Percentiles rank a stretch among this genome's conserved stretches.
Evolutionary conservation across 2,888 invertebrate species (phyloP).

Genomic region (Napeogenes sylphis): DNA sequence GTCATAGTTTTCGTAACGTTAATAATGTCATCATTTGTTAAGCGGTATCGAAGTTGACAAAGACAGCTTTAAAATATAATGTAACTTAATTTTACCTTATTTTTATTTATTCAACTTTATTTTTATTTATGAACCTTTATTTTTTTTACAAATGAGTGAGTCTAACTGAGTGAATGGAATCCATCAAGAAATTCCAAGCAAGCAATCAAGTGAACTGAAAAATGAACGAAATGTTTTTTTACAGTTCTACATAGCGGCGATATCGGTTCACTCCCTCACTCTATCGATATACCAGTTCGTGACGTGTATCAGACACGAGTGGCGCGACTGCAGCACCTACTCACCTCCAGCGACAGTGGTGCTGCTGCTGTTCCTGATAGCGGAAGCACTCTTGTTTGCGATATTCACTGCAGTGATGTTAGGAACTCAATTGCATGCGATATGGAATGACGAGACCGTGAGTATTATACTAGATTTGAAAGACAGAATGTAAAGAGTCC

Average conservation of each 20-base stretch:
- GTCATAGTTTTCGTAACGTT: too few species aligned
- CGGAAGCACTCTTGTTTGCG: slow-evolving; percentile 96
- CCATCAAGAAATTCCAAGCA: too few species aligned
- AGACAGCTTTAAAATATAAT: too few species aligned
- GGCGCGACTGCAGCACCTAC: slow-evolving; percentile 95
- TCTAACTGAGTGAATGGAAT: too few species aligned
- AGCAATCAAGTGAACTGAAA: too few species aligned
- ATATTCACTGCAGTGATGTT: slow-evolving; percentile 99
- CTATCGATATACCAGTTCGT: slow-evolving; percentile 96
- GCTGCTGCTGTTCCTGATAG: slow-evolving; percentile 91
- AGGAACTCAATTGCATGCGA: slow-evolving; percentile 96
- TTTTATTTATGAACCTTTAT: too few species aligned
- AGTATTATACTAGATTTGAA: slow-evolving; percentile 37
- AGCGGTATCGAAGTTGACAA: too few species aligned
- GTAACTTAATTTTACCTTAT: too few species aligned
- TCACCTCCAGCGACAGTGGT: slow-evolving; percentile 98
- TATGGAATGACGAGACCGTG: slow-evolving; percentile 99
- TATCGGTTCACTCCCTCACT: slow-evolving; percentile 95
- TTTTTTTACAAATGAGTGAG: too few species aligned
- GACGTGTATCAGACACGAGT: slow-evolving; percentile 94
- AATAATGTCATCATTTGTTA: too few species aligned
- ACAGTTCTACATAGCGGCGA: slow-evolving; percentile 98
- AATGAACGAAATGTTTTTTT: slow-evolving; percentile 36
- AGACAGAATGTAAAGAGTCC: too few species aligned
- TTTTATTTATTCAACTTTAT: too few species aligned